Conservation (phyloP, 1,140 invertebrate genomes). For the Polyergus mexicanus region DNA sequence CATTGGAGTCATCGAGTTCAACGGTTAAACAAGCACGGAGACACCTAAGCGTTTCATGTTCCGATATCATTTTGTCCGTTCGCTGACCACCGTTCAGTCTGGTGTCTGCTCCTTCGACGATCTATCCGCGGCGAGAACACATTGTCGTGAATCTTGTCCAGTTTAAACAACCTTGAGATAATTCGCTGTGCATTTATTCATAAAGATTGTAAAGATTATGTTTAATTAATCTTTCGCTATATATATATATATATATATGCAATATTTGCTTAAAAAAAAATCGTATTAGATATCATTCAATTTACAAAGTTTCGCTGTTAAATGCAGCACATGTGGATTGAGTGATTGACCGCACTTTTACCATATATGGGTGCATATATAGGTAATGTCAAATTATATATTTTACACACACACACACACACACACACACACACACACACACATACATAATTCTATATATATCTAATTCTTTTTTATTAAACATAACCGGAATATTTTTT, state of each 20-base stretch:
- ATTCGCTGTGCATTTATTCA: background rate
- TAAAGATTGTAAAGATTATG: background rate
- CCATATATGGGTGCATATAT: too few relatives aligned
- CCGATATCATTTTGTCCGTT: conserved; percentile 43
- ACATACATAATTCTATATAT: too few relatives aligned
- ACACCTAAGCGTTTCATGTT: background rate
- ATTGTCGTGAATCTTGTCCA: background rate
- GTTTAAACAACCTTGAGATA: background rate
- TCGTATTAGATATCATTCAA: too few relatives aligned
- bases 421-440: too few relatives aligned
- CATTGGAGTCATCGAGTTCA: conserved; percentile 23
- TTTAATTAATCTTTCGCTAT: background rate
- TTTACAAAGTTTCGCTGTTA: too few relatives aligned
- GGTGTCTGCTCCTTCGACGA: conserved; percentile 8
- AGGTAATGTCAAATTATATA: too few relatives aligned
- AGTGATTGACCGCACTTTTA: too few relatives aligned
- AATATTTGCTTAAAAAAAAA: too few relatives aligned
- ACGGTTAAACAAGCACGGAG: conserved; percentile 23
- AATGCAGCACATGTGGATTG: too few relatives aligned
- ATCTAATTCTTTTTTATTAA: too few relatives aligned
- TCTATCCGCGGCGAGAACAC: background rate
- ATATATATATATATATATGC: background rate
- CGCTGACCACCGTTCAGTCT: conserved; percentile 34
- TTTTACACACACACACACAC: too few relatives aligned
- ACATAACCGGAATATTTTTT: too few relatives aligned